Base-by-base conservation (phyloP, 2,888 invertebrate species). In the Ptychoptera albimana region DNA sequence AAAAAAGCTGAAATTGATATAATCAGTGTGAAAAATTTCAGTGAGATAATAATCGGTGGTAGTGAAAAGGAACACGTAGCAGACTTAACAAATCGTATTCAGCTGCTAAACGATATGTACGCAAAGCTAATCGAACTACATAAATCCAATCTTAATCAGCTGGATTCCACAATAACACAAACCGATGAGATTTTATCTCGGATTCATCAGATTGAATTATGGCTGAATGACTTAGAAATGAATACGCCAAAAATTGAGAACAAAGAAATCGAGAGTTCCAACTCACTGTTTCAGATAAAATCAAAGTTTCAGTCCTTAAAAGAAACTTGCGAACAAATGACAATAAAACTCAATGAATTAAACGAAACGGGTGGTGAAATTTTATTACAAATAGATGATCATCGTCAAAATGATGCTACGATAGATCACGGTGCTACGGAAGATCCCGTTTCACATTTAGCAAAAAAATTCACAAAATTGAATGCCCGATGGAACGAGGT, bases 401-500 rank as follows among this genome's bases (percentile, higher is more conserved):
- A 63, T 14, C 57, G 56, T 36, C 54, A 53, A 34, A 31, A 42
- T 11, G 46, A 46, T 13, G 37, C 39, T 12, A 43, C 42, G 5
- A 35, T 13, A 6, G 34, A 37, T 12, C 8, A 11, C n/a, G 36
- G 2, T 5, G 39, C 49, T 49, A 16, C 52, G 4, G 58, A 69
- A 29, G 56, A 63, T 49, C 64, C 64, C 40, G 73, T 77, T 32
- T 72, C 75, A 32, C 73, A 73, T 50, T 64, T 83, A 48, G 77
- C 77, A 15, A 70, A 74, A 50, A 72, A 74, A 45, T 74, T 81
- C 48, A 80, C 81, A 35, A 74, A 72, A 44, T 64, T 84, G 39
- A 82, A 77, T 64, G 78, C 79, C 39, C 69, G 75, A 50, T 84
- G 84, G 83, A 77, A 74, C 38, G 72, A 73, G 53, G 76, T 77